Evolutionary conservation across 2,888 invertebrate genomes (phyloP).

Genomic region (Lampropteryx suffumata): DNA sequence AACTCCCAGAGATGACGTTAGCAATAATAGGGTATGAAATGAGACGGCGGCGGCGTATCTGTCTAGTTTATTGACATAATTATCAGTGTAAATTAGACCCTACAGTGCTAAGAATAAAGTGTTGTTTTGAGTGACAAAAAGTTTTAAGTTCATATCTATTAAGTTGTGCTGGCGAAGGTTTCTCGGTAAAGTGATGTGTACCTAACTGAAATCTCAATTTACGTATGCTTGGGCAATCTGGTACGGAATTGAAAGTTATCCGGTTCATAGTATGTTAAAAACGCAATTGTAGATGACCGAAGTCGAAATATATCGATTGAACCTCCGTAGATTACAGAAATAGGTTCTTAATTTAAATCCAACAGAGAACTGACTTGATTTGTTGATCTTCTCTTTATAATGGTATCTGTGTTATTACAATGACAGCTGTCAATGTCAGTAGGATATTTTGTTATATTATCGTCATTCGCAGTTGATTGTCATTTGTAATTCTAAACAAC

Average conservation of each 20-base stretch:
- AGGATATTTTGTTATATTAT: no score
- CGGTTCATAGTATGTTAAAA: constrained; percentile 5
- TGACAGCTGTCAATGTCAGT: no score
- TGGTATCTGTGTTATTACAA: no score
- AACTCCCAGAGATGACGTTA: constrained; percentile 22
- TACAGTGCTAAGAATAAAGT: constrained; percentile 61
- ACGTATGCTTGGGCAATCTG: constrained; percentile 30
- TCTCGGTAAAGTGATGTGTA: constrained; percentile 27
- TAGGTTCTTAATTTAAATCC: not conserved
- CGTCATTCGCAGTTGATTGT: no score
- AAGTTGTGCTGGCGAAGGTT: constrained; percentile 43
- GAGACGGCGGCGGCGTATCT: constrained; percentile 22
- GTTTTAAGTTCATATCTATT: constrained; percentile 42
- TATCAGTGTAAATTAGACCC: constrained; percentile 44
- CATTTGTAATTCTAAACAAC: no score
- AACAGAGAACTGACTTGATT: no score
- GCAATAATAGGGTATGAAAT: constrained; percentile 40
- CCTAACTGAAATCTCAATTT: constrained; percentile 29
- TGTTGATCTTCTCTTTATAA: no score
- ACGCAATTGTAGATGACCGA: constrained; percentile 3
- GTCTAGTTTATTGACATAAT: constrained; percentile 29
- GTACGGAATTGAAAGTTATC: not conserved
- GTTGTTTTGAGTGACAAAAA: constrained; percentile 54
- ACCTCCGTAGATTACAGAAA: not conserved
- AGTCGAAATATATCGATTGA: not conserved